Evolutionary conservation across 92 coral and sea anemone genomes (phyloP).

Genomic region (Phymanthus crucifer): DNA sequence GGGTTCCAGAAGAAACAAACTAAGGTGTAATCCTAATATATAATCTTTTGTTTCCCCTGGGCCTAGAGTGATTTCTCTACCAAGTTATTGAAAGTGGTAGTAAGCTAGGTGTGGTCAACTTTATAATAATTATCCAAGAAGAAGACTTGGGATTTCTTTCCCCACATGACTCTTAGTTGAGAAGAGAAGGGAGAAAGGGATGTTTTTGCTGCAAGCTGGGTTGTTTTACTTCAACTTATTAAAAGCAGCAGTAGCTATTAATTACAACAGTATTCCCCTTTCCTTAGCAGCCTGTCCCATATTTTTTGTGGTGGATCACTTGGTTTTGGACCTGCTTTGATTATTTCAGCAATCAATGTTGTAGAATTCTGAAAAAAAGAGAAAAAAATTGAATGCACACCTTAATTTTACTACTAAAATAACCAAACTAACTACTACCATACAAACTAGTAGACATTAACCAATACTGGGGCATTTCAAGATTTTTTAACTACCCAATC

Average conservation of each 20-base stretch:
- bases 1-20: too few species aligned
- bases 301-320: slow-evolving; percentile 63
- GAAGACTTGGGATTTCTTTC: not conserved
- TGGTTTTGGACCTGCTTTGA: slow-evolving; percentile 70
- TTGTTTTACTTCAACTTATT: not conserved
- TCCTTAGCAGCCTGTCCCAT: slow-evolving; percentile 69
- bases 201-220: not conserved
- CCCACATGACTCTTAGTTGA: not conserved
- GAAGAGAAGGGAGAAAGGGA: not conserved
- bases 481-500: too few species aligned
- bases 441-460: too few species aligned
- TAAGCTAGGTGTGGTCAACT: too few species aligned
- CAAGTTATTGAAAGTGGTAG: too few species aligned
- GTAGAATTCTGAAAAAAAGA: slow-evolving; percentile 53
- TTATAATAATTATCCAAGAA: too few species aligned
- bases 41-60: too few species aligned
- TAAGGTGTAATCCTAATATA: too few species aligned
- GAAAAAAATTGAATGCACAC: not conserved
- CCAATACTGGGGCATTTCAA: too few species aligned
- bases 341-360: slow-evolving; percentile 67
- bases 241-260: not conserved
- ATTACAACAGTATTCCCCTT: slow-evolving; percentile 7
- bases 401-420: too few species aligned
- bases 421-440: too few species aligned
- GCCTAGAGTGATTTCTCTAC: too few species aligned